A percentile compares a stretch with the other conserved stretches of the same genome.
Evolutionary conservation across 2,113 vertebrate species (phyloP).

Genomic region (Phrynosoma platyrhinos): DNA sequence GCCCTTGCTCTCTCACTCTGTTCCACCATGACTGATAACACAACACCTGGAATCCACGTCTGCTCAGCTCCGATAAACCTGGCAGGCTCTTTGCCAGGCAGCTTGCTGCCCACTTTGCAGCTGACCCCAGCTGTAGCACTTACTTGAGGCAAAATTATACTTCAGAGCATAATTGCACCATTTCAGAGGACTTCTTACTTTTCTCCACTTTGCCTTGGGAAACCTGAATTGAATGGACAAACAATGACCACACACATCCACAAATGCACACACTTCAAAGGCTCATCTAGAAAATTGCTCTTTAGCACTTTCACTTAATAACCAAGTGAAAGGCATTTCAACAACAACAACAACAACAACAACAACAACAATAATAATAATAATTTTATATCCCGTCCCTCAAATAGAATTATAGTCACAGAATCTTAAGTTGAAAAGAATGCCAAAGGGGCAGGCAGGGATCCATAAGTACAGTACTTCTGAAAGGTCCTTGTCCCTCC

Average conservation of each 20-base stretch:
- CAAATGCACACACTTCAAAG: constrained; percentile 24
- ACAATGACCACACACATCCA: neutral
- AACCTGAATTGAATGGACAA: constrained; percentile 47
- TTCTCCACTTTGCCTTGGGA: constrained; percentile 59
- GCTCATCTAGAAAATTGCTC: constrained; percentile 19
- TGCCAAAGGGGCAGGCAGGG: too few relatives aligned
- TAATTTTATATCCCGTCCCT: too few relatives aligned
- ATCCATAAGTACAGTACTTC: too few relatives aligned
- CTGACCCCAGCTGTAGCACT: constrained; percentile 54
- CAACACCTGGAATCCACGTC: constrained; percentile 62
- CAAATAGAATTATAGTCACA: too few relatives aligned
- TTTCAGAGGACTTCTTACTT: constrained; percentile 57
- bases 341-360: too few relatives aligned
- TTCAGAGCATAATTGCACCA: constrained; percentile 48
- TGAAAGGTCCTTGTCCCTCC: too few relatives aligned
- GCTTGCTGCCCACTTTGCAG: constrained; percentile 27
- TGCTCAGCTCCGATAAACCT: constrained; percentile 63
- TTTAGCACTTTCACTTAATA: too few relatives aligned
- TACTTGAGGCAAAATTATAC: constrained; percentile 54
- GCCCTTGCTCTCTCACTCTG: constrained; percentile 49
- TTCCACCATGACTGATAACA: constrained; percentile 67
- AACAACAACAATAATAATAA: too few relatives aligned
- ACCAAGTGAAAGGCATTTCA: too few relatives aligned
- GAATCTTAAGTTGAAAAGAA: too few relatives aligned
- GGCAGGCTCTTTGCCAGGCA: constrained; percentile 32